These are phyloP conservation scores for Cephalopterus ornatus DNA, from an alignment of 2,113 vertebrate genomes.

Conservation along the genomic window DNA sequence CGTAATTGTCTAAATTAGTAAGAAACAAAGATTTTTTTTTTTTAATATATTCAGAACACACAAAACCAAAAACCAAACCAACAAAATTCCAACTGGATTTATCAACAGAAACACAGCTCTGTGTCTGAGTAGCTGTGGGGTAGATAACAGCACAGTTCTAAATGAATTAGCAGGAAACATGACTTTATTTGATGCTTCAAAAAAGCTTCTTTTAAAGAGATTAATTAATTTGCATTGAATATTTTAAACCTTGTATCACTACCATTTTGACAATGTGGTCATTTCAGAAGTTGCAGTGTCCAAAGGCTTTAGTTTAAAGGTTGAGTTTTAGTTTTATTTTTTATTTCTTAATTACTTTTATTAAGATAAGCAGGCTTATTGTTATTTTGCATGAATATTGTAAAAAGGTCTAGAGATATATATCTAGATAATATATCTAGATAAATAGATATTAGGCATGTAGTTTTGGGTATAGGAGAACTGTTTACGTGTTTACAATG, in stretches of 20 bases:
- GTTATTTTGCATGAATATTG: neutral
- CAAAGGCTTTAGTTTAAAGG: neutral
- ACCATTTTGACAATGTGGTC: neutral
- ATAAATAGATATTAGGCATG: neutral
- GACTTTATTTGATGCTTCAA: neutral
- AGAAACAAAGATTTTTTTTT: neutral
- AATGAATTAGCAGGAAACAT: neutral
- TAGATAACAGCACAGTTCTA: neutral
- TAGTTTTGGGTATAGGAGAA: neutral
- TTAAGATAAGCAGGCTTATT: neutral
- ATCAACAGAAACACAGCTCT: neutral
- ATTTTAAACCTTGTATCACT: neutral
- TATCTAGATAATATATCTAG: neutral
- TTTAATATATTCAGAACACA: neutral
- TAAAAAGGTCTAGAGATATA: neutral
- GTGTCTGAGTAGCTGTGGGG: neutral
- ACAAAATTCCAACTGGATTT: neutral
- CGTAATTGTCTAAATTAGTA: slow-evolving; percentile 26
- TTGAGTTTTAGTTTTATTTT: neutral
- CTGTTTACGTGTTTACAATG: neutral
- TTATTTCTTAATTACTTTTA: neutral
- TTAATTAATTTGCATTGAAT: neutral
- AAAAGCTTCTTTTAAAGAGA: neutral
- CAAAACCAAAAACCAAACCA: neutral
- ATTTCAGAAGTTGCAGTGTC: neutral